Base-by-base conservation (phyloP, 1,140 invertebrate species). In the Leptoteleia sp. region DNA sequence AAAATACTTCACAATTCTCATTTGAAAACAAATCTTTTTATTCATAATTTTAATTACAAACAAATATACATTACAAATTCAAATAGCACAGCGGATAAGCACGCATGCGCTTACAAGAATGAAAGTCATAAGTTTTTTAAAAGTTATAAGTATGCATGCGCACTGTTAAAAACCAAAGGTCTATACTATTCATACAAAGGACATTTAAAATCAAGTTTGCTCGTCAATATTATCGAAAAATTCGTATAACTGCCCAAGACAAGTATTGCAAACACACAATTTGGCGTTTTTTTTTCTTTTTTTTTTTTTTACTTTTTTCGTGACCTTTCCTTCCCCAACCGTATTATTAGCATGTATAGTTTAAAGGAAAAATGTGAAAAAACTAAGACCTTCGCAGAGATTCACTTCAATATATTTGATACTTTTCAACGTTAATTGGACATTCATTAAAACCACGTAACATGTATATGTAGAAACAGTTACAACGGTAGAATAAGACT, bases 391-490 rank as follows among this genome's bases (percentile, higher is more conserved):
- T 65, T 75, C 27, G 42, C 33, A 83, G 54, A 84, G 67, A 84
- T 84, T 84, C 72, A 79, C 76, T 79, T 82, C 59, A 75, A 85
- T 81, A 83, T 82, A 81, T 76, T 79, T 84, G 68, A 80, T 55
- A 65, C 77, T 80, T 84, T 81, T 70, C 54, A 84, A 83, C 80
- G 82, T 80, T 83, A 79, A 85, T 84, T 81, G 75, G 81, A 87
- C 83, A 87, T 83, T 82, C 76, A 81, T 79, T 82, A 83, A 85
- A 80, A 87, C 78, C 71, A 81, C 72, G 50, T 86, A 85, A 86
- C 73, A 83, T 81, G 76, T 82, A 83, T 78, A 85, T 80, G 76
- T 84, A 87, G 75, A 87, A 88, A 87, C 76, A 86, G 83, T 82
- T 78, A 84, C 79, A 85, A 84, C 79, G 64, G 77, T 84, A 85